A percentile compares a stretch with the other conserved stretches of the same genome.
These are phyloP conservation scores for Brachypalpus laphriformis DNA, from an alignment of 2,888 invertebrate species.

Conservation along the genomic window DNA sequence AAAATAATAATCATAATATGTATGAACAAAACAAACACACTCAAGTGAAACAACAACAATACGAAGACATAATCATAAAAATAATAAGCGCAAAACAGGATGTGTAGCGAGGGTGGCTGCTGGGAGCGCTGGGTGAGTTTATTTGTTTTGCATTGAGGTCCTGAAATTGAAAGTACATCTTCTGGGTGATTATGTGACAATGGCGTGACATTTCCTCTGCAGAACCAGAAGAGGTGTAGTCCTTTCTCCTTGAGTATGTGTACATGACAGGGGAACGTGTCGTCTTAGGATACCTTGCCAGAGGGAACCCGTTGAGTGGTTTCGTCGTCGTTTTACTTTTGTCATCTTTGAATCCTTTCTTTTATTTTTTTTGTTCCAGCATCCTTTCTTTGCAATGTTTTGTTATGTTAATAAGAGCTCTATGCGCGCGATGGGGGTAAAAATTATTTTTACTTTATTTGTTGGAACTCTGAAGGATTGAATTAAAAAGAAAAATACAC, in stretches of 20 bases:
- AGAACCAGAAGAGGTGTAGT: slow-evolving; percentile 4
- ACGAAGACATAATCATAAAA: slow-evolving; percentile 67
- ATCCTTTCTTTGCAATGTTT: slow-evolving; percentile 41
- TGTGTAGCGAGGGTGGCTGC: slow-evolving; percentile 6
- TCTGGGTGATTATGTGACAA: slow-evolving; percentile 73
- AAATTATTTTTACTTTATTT: slow-evolving; percentile 16
- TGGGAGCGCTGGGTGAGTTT: slow-evolving; percentile 47
- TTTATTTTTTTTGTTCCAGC: slow-evolving; percentile 18
- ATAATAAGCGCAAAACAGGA: slow-evolving; percentile 69
- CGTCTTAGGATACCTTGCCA: slow-evolving; percentile 61
- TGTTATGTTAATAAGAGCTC: slow-evolving; percentile 66
- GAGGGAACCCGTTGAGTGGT: slow-evolving; percentile 58
- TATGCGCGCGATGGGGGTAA: slow-evolving; percentile 17
- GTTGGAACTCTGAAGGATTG: slow-evolving; percentile 40
- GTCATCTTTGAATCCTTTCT: slow-evolving; percentile 67
- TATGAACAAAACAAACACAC: slow-evolving; percentile 62
- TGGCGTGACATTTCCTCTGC: slow-evolving; percentile 71
- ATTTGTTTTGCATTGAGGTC: slow-evolving; percentile 73
- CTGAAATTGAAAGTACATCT: slow-evolving; percentile 74
- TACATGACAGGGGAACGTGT: slow-evolving; percentile 61
- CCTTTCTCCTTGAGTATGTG: slow-evolving; percentile 7
- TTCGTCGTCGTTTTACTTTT: slow-evolving; percentile 50
- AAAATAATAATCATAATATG: slow-evolving; percentile 60
- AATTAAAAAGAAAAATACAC: slow-evolving; percentile 6
- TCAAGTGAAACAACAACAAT: slow-evolving; percentile 55